Evolutionary conservation across 2,113 vertebrate species (phyloP).

Genomic region (Hemibagrus wyckioides): DNA sequence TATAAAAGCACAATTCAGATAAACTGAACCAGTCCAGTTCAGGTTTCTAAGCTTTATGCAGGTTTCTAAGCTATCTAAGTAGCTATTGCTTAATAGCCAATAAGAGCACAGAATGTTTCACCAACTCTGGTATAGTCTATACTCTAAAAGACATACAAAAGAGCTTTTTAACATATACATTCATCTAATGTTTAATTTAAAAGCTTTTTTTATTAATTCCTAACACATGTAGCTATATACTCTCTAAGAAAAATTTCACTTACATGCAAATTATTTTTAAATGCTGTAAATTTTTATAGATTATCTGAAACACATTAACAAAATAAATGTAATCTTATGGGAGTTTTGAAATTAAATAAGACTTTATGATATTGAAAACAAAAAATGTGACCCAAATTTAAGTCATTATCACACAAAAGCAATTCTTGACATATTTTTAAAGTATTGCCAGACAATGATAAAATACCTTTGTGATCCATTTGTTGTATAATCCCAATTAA

Average conservation of each 20-base stretch:
- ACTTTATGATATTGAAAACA: background rate
- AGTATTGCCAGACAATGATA: background rate
- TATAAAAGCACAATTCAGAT: background rate
- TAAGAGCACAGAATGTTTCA: too few relatives aligned
- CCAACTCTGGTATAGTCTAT: background rate
- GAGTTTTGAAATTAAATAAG: background rate
- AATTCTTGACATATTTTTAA: background rate
- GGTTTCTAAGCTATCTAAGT: too few relatives aligned
- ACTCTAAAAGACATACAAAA: background rate
- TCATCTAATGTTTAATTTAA: background rate
- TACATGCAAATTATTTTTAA: background rate
- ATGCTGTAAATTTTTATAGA: background rate
- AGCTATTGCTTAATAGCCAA: too few relatives aligned
- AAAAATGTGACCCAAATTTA: background rate
- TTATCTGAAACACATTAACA: background rate
- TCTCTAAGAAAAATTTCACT: background rate
- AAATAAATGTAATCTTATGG: background rate
- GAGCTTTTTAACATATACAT: background rate
- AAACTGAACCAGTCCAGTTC: background rate
- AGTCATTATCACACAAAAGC: background rate
- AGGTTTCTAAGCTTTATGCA: too few relatives aligned
- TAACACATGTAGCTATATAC: background rate
- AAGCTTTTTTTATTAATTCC: background rate
- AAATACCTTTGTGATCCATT: constrained; percentile 51
- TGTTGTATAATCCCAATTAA: constrained; percentile 71